A percentile compares a stretch with the other conserved stretches of the same genome.
Evolutionary conservation across 1,140 invertebrate genomes (phyloP).

Genomic region (Mactra quadrangularis): DNA sequence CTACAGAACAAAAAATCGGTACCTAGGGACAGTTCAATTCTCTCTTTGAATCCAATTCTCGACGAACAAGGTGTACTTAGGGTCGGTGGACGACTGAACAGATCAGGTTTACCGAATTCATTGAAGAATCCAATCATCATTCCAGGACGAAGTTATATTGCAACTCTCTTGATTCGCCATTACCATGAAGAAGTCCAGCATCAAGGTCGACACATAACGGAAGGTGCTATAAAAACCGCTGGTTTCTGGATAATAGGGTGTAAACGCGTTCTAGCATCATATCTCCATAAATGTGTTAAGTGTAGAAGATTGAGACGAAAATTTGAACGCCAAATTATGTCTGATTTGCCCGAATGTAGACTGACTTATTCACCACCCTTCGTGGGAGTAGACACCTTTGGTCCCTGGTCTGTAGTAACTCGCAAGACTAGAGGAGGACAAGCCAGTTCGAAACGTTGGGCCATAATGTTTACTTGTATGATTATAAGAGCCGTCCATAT

Average conservation of each 20-base stretch:
- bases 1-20: not conserved
- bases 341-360: slow-evolving; percentile 60
- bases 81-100: slow-evolving; percentile 37
- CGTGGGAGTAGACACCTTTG: not conserved
- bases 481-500: slow-evolving; percentile 65
- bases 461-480: slow-evolving; percentile 69
- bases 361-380: not conserved
- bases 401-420: not conserved
- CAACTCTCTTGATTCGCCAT: slow-evolving; percentile 40
- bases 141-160: slow-evolving; percentile 42
- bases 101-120: not conserved
- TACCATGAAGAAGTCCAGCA: slow-evolving; percentile 49
- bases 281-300: slow-evolving; percentile 62
- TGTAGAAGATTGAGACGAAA: slow-evolving; percentile 56
- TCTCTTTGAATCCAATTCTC: not conserved
- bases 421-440: slow-evolving; percentile 16
- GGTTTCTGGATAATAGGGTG: slow-evolving; percentile 59
- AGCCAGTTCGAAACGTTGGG: slow-evolving; percentile 63
- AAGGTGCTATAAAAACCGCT: slow-evolving; percentile 34
- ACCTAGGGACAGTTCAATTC: slow-evolving; percentile 8
- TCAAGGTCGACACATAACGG: slow-evolving; percentile 55
- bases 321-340: slow-evolving; percentile 56
- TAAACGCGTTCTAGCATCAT: slow-evolving; percentile 50
- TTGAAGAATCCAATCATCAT: slow-evolving; percentile 56
- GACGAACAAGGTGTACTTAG: slow-evolving; percentile 14